Evolutionary conservation across 1,140 invertebrate species (phyloP).

Genomic region (Palaemon carinicauda): DNA sequence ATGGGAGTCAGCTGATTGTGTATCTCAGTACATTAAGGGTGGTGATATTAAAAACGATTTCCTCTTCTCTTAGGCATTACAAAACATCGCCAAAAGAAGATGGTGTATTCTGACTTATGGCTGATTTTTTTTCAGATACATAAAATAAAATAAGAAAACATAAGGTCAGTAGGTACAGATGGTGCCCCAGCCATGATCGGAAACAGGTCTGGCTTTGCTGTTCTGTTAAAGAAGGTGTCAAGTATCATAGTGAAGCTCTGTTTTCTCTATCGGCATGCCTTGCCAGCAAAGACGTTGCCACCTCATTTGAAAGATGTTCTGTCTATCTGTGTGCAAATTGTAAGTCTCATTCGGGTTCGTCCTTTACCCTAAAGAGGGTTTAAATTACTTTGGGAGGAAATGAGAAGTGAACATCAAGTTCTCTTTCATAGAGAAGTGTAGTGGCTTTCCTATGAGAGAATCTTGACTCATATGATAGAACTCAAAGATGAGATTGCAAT

Average conservation of each 20-base stretch:
- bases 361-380: not conserved
- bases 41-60: too few species aligned
- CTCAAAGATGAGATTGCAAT: not conserved
- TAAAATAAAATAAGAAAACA: too few species aligned
- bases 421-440: not conserved
- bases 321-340: not conserved
- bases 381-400: too few species aligned
- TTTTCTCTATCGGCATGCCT: not conserved
- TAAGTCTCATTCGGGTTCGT: not conserved
- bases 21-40: too few species aligned
- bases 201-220: too few species aligned
- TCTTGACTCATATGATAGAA: not conserved
- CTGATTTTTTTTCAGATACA: too few species aligned
- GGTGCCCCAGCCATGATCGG: too few species aligned
- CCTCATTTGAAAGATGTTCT: not conserved
- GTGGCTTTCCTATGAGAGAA: not conserved
- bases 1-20: too few species aligned
- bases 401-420: conserved; percentile 23
- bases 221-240: not conserved
- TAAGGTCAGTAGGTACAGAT: too few species aligned
- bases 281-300: not conserved
- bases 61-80: too few species aligned
- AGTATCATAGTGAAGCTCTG: not conserved
- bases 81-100: too few species aligned
- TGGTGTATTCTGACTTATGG: too few species aligned